phyloP scores from a whole-genome alignment of 30 jellyfish, hydroid and myxozoan species.

The Phacellophora camtschatica region DNA sequence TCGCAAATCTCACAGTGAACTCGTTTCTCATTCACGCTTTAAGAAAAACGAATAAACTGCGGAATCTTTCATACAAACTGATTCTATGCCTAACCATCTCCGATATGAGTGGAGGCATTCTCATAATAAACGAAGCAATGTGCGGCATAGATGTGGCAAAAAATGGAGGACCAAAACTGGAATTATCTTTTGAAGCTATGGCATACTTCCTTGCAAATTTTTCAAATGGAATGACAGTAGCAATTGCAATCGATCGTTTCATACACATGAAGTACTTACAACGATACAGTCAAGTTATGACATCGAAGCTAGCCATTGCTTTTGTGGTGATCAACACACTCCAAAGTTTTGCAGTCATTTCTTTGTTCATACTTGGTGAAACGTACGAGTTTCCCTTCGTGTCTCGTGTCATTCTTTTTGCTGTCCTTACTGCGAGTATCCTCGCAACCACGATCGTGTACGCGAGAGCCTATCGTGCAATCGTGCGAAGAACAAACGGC shows the following conservation, averaged over 20 bases:
- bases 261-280: conserved; percentile 21
- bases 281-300: neutral
- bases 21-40: conserved; percentile 36
- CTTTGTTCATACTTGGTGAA: neutral
- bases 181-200: neutral
- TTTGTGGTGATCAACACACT: neutral
- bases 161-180: neutral
- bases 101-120: neutral
- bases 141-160: neutral
- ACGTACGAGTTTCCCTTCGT: neutral
- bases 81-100: conserved; percentile 17
- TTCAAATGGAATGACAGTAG: neutral
- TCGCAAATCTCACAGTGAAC: conserved; percentile 5
- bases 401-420: neutral
- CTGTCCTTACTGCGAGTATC: neutral
- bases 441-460: neutral
- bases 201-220: conserved; percentile 9
- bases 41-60: neutral
- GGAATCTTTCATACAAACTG: conserved; percentile 1
- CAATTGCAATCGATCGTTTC: conserved; percentile 36
- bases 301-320: neutral
- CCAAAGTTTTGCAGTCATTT: neutral
- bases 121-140: neutral
- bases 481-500: neutral
- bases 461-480: conserved; percentile 3